Evolutionary conservation across 2,797 vertebrate species (phyloP), one percentile per base, ranked within the genome.

Genomic region (Darevskia nairensis): DNA sequence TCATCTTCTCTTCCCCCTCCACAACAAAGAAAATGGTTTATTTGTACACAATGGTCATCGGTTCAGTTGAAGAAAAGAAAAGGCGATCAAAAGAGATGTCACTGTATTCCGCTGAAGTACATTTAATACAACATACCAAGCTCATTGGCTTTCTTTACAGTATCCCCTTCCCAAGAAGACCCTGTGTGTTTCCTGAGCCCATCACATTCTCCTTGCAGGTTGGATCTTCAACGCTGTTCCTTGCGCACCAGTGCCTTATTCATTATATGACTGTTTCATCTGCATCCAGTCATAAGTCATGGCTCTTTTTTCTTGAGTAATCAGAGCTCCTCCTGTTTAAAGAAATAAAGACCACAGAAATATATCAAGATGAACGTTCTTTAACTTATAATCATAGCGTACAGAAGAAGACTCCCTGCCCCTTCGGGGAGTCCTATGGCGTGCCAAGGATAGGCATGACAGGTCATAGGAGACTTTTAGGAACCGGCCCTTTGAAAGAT

Each of bases 301-400:
- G 94, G 94, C 78, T 95, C 94, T 96, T 96, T 94, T 94, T 96
- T 83, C 93, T 95, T 94, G 93, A 95, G 92, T 96, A 95, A 94
- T 95, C 93, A 92, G 92, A 94, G 84, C 91, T 96, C 94, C 93
- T 95, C 95, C 96, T 96, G 92, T 88, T 95, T 91, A 89, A 86
- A 8, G 85, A 84, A 94, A 83, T 82, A 93, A 77, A 96, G 59
- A 81, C 80, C 6, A 92, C 46, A 94, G 41, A 69, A 88, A 86
- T 66, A 87, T 87, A 92, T 95, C 91, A 88, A 84, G n/a, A 29
- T 85, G 86, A 93, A 92, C 41, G 90, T 82, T 19, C 82, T 44
- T 46, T 83, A 78, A 75, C 50, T 50, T 86, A 15, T 71, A 32
- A 80, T 29, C 23, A 64, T 15, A 50, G 39, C 86, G 89, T 88